These are phyloP conservation scores for Gallinago solitaria DNA, from an alignment of 2,797 vertebrate species.

Conservation along the genomic window DNA sequence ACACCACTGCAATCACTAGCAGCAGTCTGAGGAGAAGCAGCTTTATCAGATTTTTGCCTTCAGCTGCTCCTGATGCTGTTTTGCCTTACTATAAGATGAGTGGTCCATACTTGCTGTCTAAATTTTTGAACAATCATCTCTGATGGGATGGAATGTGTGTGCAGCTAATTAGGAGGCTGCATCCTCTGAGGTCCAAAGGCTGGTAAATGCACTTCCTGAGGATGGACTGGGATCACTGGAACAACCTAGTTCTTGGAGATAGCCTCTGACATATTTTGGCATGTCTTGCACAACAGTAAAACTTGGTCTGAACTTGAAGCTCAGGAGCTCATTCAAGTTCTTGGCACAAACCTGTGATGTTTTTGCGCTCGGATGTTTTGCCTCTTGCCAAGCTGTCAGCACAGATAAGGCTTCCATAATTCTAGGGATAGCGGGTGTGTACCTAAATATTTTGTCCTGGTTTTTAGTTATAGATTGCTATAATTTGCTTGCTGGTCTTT, in stretches of 20 bases:
- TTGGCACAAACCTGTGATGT: not conserved
- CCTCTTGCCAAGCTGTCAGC: not conserved
- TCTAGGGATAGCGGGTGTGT: not conserved
- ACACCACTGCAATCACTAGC: not conserved
- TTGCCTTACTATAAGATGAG: not conserved
- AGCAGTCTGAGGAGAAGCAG: not conserved
- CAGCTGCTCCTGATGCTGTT: not conserved
- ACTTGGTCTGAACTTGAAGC: not conserved
- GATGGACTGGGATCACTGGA: not conserved
- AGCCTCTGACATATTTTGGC: not conserved
- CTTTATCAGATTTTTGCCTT: not conserved
- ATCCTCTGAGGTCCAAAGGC: not conserved
- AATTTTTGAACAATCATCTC: not conserved
- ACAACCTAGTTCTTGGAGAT: not conserved
- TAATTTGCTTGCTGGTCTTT: not conserved
- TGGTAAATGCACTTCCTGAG: not conserved
- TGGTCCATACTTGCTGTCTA: not conserved
- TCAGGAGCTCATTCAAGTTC: not conserved
- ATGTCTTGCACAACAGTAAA: not conserved
- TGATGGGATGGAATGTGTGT: fast-evolving
- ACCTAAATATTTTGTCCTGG: not conserved
- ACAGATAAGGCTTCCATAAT: not conserved
- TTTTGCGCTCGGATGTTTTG: not conserved
- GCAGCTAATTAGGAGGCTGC: not conserved
- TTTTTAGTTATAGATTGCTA: not conserved